Conservation (phyloP, 2,888 invertebrate species). For the Nemapogon koenigi region DNA sequence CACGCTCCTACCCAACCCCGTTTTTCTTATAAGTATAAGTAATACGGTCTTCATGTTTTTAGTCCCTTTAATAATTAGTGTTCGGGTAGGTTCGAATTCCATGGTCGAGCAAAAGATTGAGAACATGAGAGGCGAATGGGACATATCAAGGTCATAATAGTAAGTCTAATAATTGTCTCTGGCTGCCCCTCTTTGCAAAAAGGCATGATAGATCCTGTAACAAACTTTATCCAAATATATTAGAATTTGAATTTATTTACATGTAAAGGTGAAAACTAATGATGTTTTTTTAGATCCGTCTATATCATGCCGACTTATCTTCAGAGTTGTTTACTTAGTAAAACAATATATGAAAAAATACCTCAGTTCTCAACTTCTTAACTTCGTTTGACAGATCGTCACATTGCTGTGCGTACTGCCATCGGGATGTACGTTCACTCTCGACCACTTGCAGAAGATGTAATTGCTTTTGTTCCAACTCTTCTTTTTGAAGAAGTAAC, state of each 20-base stretch:
- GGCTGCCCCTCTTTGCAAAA: background rate
- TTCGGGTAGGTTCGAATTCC: no score
- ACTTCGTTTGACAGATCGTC: constrained; percentile 89
- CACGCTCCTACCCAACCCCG: no score
- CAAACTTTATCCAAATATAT: no score
- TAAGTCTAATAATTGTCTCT: no score
- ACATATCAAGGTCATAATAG: no score
- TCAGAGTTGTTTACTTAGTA: constrained; percentile 1
- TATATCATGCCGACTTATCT: background rate
- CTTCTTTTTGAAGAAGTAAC: constrained; percentile 85
- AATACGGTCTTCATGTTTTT: no score
- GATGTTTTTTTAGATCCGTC: background rate
- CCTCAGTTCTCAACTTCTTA: constrained; percentile 87
- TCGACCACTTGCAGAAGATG: constrained; percentile 89
- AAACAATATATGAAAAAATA: constrained; percentile 29
- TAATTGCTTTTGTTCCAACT: constrained; percentile 89
- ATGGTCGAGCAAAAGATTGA: no score
- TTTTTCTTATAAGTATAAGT: no score
- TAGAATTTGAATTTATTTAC: no score
- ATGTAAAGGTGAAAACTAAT: no score
- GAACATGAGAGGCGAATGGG: no score
- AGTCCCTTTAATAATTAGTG: no score
- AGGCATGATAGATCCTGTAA: background rate
- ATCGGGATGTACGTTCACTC: constrained; percentile 90
- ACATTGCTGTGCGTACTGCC: constrained; percentile 93